Conservation (phyloP, 2,113 vertebrate genomes). For the Proterorhinus semilunaris region DNA sequence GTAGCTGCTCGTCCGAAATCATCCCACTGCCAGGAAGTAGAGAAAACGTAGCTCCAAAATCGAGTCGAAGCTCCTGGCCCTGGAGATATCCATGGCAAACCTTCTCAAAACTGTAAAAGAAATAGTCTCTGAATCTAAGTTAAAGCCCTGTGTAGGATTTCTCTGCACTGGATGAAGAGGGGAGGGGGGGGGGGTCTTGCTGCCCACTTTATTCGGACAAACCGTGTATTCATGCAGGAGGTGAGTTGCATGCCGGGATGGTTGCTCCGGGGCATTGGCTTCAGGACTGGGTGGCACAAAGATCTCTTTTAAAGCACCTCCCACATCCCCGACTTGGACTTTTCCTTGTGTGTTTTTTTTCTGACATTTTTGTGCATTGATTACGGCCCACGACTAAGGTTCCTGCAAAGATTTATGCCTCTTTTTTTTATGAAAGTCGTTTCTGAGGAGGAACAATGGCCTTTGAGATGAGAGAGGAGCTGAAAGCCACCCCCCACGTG, state of each 20-base stretch:
- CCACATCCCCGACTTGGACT: conserved; percentile 69
- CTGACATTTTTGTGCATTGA: conserved; percentile 76
- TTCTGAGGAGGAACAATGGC: conserved; percentile 62
- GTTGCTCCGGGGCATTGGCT: conserved; percentile 68
- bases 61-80: conserved; percentile 20
- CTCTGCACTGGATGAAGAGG: conserved; percentile 15
- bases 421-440: conserved; percentile 60
- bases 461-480: conserved; percentile 24
- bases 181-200: conserved; percentile 53
- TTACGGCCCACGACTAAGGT: conserved; percentile 64
- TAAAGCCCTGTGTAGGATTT: conserved; percentile 65
- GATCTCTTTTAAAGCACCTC: conserved; percentile 75
- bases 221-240: conserved; percentile 75
- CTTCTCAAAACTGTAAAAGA: conserved; percentile 31
- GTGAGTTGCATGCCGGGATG: conserved; percentile 78
- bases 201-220: conserved; percentile 75
- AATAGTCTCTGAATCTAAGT: conserved; percentile 36
- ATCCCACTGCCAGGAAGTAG: conserved; percentile 42
- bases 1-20: not conserved
- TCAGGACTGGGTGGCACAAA: conserved; percentile 74
- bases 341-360: conserved; percentile 60
- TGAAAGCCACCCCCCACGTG: conserved; percentile 10
- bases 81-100: conserved; percentile 26
- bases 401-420: conserved; percentile 64
- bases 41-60: conserved; percentile 28